Conservation (phyloP, 2,797 vertebrate genomes). For the Sebastiscus albofasciatus region DNA sequence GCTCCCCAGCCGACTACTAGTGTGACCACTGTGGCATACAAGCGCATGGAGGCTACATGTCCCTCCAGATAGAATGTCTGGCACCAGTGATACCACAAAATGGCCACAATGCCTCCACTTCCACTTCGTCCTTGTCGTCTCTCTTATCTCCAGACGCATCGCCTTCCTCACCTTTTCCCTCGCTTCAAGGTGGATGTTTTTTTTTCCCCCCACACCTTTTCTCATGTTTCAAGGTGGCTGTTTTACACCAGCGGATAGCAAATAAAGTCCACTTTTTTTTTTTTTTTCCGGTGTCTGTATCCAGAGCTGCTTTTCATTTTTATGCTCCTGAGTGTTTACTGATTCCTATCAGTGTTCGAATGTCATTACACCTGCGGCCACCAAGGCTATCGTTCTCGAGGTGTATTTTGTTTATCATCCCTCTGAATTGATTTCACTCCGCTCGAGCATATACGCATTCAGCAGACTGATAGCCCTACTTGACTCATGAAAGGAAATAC, state of each 20-base stretch:
- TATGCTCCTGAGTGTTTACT: slow-evolving; percentile 57
- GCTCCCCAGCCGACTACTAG: slow-evolving; percentile 75
- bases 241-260: slow-evolving; percentile 26
- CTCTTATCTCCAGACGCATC: slow-evolving; percentile 57
- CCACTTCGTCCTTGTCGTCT: slow-evolving; percentile 58
- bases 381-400: slow-evolving; percentile 39
- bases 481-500: slow-evolving; percentile 50
- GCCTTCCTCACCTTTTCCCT: slow-evolving; percentile 59
- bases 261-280: neutral
- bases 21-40: slow-evolving; percentile 78
- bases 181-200: slow-evolving; percentile 58
- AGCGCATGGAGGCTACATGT: slow-evolving; percentile 70
- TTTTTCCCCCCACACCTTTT: slow-evolving; percentile 20
- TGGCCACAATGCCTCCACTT: slow-evolving; percentile 66
- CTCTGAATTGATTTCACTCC: slow-evolving; percentile 59
- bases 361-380: slow-evolving; percentile 61
- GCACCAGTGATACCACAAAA: slow-evolving; percentile 75
- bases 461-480: slow-evolving; percentile 48
- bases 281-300: neutral
- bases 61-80: slow-evolving; percentile 78
- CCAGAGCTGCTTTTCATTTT: slow-evolving; percentile 54
- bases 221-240: slow-evolving; percentile 44
- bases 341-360: slow-evolving; percentile 71
- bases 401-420: slow-evolving; percentile 63
- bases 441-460: slow-evolving; percentile 35